phyloP scores from a whole-genome alignment of 2,113 vertebrate genomes.

The Hucho hucho region DNA sequence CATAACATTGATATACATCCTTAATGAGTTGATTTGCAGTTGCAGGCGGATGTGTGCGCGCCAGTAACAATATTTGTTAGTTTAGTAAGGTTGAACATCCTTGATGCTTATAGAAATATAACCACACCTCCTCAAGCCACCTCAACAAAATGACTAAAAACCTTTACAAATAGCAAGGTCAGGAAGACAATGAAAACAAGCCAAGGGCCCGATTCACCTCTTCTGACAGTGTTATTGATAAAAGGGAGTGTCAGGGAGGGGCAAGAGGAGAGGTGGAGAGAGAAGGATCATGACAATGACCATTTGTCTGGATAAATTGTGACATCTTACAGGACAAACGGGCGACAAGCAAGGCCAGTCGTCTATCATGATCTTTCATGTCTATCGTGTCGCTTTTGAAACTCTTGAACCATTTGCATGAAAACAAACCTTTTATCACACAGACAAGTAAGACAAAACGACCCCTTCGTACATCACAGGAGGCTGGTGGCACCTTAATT shows the following conservation, averaged over 20 bases:
- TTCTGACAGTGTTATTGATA: not conserved
- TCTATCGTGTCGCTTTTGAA: not conserved
- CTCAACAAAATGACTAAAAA: not conserved
- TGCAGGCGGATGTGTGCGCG: not conserved
- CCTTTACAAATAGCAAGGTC: not conserved
- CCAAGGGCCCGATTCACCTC: not conserved
- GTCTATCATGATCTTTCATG: not conserved
- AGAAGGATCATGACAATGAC: not conserved
- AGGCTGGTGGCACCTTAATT: too few relatives aligned
- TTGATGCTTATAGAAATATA: not conserved
- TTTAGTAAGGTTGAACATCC: not conserved
- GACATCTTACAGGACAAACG: not conserved
- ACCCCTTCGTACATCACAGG: too few relatives aligned
- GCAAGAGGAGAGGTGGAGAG: not conserved
- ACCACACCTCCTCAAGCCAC: not conserved
- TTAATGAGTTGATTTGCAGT: not conserved
- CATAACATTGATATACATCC: conserved; percentile 69
- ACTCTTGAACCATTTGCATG: not conserved
- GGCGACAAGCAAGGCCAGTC: not conserved
- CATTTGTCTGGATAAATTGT: not conserved
- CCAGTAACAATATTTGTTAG: not conserved
- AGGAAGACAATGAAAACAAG: not conserved
- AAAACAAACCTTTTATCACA: not conserved
- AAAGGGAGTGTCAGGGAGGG: not conserved
- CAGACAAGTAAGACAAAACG: too few relatives aligned